Evolutionary conservation across 2,113 vertebrate genomes (phyloP), one percentile per base, ranked within the genome.

Genomic region (Aegypius monachus): DNA sequence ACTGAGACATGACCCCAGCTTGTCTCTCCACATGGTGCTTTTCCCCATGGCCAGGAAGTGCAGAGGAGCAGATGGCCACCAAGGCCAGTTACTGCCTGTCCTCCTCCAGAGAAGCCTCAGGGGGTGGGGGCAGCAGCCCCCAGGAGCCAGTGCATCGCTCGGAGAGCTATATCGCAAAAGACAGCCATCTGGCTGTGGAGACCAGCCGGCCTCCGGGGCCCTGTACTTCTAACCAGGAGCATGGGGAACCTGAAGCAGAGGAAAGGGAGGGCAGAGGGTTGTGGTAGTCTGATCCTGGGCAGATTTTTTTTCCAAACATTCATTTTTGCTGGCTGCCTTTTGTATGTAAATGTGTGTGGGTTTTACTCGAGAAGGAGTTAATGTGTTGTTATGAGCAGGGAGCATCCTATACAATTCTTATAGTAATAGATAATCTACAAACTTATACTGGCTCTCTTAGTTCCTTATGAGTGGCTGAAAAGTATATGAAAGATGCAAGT

Each of bases 191-290:
- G 20, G 27, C 6, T 20, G 2, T 0, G 2, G 27, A 36, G 16
- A 38, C 10, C 42, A 9, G 15, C 11, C 0, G 0, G 14, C 23
- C 48, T 83, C 42, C 38, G 7, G 48, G 20, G 14, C 34, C 70
- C 83, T 70, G 34, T 22, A 7, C 20, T 47, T 77, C 26, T 11
- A 65, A 81, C 21, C 17, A 48, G 34, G 7, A 43, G 6, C 4
- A 7, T 3, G 16, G 20, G 27, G 21, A 65, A 48, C 14, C 42
- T 67, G 61, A 71, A 50, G 22, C 11, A 71, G 19, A 38, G 19
- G 32, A 62, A 73, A 18, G 23, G 22, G 25, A 68, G 12, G 43
- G 21, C 16, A 79, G 26, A 45, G 70, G 40, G 10, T 8, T 74
- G 45, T 16, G 36, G 12, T 13, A 81, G 32, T 71, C 47, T 62